phyloP scores from a whole-genome alignment of 2,888 invertebrate species.

The Stramonita haemastoma region DNA sequence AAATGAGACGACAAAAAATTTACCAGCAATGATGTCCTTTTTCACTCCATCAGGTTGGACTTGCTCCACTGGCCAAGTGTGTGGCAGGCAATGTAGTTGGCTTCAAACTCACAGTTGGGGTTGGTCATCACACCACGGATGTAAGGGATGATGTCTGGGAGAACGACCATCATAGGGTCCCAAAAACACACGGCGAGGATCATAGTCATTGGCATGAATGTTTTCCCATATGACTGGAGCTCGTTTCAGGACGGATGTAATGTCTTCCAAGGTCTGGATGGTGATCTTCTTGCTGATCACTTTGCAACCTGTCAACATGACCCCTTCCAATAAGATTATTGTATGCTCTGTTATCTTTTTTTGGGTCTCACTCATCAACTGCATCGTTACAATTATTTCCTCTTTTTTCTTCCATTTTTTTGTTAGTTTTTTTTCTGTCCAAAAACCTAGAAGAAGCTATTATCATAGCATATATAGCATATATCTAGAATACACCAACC shows the following conservation, averaged over 20 bases:
- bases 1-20: too few species aligned
- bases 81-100: constrained; percentile 95
- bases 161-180: constrained; percentile 87
- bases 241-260: constrained; percentile 90
- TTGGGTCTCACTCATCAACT: too few species aligned
- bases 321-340: too few species aligned
- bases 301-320: constrained; percentile 85
- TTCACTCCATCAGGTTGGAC: constrained; percentile 71
- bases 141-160: constrained; percentile 91
- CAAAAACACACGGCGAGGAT: constrained; percentile 95
- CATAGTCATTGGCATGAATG: constrained; percentile 98
- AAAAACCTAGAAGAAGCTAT: too few species aligned
- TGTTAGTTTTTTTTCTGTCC: too few species aligned
- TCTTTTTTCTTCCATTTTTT: too few species aligned
- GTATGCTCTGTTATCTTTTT: too few species aligned
- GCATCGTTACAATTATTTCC: too few species aligned
- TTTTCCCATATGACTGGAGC: constrained; percentile 99
- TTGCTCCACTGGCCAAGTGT: constrained; percentile 93
- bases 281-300: constrained; percentile 94
- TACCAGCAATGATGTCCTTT: constrained; percentile 72
- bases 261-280: constrained; percentile 92
- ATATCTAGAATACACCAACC: too few species aligned
- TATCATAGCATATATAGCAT: too few species aligned
- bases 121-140: constrained; percentile 96
- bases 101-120: constrained; percentile 99